Percentiles rank a stretch among this genome's conserved stretches.
Evolutionary conservation across 1,140 invertebrate genomes (phyloP).

Genomic region (Polypedilum pembai): DNA sequence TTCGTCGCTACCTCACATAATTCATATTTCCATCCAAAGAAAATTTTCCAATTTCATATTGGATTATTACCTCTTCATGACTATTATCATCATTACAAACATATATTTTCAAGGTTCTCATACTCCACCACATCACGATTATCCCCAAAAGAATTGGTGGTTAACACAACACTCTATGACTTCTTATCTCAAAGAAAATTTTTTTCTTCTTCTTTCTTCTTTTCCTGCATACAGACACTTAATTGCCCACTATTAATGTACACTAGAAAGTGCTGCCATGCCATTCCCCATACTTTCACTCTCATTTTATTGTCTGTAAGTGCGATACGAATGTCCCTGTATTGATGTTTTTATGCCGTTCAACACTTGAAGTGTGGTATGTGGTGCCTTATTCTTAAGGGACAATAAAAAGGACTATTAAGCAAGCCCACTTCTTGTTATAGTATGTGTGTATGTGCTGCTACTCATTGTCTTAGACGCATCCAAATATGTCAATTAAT

Average conservation of each 20-base stretch:
- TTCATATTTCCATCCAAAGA: neutral
- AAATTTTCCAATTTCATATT: conserved; percentile 23
- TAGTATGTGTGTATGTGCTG: neutral
- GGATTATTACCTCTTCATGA: conserved; percentile 8
- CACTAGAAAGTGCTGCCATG: conserved; percentile 6
- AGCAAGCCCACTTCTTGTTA: conserved; percentile 1
- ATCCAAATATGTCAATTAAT: conserved; percentile 26
- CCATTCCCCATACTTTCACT: neutral
- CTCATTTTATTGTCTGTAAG: neutral
- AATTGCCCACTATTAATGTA: conserved; percentile 18
- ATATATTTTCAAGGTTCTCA: conserved; percentile 10
- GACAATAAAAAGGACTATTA: conserved; percentile 25
- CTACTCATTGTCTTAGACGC: neutral
- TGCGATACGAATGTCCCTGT: neutral
- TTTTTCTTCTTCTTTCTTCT: neutral
- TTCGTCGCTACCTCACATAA: neutral
- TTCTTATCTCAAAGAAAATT: neutral
- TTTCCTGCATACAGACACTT: neutral
- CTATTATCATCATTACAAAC: neutral
- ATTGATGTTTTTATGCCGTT: conserved; percentile 15
- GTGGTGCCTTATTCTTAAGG: neutral
- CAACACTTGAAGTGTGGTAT: neutral
- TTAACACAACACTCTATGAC: conserved; percentile 3
- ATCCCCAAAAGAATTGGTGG: neutral
- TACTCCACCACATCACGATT: neutral